Evolutionary conservation across 1,140 invertebrate genomes (phyloP), one percentile per base, ranked within the genome.

Genomic region (Temnothorax nylanderi): DNA sequence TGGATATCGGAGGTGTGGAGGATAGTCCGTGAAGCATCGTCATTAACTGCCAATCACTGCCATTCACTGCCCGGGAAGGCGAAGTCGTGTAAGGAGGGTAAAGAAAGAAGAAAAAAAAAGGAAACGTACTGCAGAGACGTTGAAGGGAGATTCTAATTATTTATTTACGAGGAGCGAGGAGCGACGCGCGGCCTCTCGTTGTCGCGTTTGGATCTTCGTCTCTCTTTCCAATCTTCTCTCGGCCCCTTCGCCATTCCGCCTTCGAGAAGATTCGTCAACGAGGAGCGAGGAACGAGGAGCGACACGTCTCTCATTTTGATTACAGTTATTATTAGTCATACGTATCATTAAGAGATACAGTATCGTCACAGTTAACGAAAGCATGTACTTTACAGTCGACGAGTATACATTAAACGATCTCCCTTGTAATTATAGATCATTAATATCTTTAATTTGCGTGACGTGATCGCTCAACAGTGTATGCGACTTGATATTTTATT

Each of bases 21-120:
- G 88, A 72, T 62, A 51, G 60, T 69, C 81, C 80, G 85, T 92
- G 92, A 92, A 92, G 87, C 76, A 85, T 90, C 91, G 90, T 92
- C 92, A 93, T 93, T 92, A 93, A 92, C 89, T 93, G 92, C 90
- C 92, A 93, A 93, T 93, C 92, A 93, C 92, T 92, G 91, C 92
- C 92, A 93, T 93, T 93, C 92, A 93, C 85, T 62, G 58, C 49
- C 49, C 32, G 75, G 58, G 65, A 89, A 88, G 86, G 89, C 78
- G 86, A 65, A 81, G 58, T 21, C 64, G 65, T 67, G 62, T 60
- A 78, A 80, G 75, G 60, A 84, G 51, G 32, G 64, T 18, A 37
- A 47, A 84, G 60, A 86, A 85, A 86, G 26, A 85, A 74, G 76
- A 18, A 64, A 47, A 77, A 71, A 44, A 67, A 84, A 80, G 47